Evolutionary conservation across 2,113 vertebrate species (phyloP).

Genomic region (Panthera tigris): DNA sequence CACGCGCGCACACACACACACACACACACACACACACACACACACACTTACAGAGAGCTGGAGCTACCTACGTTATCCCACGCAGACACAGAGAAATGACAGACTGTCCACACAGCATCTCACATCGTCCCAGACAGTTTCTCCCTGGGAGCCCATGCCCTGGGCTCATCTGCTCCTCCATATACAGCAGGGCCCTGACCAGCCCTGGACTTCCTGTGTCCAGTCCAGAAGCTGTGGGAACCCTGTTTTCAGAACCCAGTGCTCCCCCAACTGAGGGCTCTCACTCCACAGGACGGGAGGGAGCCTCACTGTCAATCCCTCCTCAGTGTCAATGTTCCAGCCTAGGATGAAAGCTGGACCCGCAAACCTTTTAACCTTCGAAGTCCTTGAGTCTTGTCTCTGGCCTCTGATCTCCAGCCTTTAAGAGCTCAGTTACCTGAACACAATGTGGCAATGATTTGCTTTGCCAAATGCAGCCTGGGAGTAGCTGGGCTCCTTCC

Average conservation of each 20-base stretch:
- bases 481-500: not conserved
- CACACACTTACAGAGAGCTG: not conserved
- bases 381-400: not conserved
- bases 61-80: not conserved
- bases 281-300: not conserved
- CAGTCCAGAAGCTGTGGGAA: not conserved
- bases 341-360: not conserved
- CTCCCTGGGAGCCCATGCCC: not conserved
- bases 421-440: not conserved
- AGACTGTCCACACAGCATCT: not conserved
- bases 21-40: rapidly evolving
- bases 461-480: not conserved
- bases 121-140: not conserved
- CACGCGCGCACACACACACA: not conserved
- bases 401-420: not conserved
- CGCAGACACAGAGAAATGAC: not conserved
- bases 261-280: not conserved
- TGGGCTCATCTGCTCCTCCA: not conserved
- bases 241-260: not conserved
- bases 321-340: not conserved
- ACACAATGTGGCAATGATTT: not conserved
- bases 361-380: not conserved
- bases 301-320: not conserved
- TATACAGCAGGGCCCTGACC: not conserved
- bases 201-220: not conserved